Evolutionary conservation across 2,797 vertebrate genomes (phyloP).

Genomic region (Rhincodon typus): DNA sequence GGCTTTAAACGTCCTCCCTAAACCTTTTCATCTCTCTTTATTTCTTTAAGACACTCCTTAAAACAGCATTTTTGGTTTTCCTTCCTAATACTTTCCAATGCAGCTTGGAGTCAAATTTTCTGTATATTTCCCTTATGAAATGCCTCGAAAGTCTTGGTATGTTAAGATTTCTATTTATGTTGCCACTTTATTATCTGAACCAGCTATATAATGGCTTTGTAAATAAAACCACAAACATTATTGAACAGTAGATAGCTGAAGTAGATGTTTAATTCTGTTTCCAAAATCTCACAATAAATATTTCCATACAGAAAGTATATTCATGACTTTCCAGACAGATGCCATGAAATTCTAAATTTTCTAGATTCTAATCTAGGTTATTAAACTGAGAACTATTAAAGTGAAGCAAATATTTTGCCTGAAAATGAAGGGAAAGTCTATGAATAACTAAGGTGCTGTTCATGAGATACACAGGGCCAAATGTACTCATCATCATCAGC

Average conservation of each 20-base stretch:
- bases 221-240: background rate
- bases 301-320: background rate
- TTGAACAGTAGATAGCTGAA: background rate
- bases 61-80: background rate
- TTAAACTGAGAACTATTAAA: background rate
- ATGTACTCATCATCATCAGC: background rate
- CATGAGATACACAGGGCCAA: background rate
- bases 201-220: background rate
- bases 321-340: background rate
- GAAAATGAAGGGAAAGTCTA: background rate
- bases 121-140: background rate
- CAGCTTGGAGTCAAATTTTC: background rate
- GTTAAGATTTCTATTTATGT: background rate
- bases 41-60: background rate
- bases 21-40: background rate
- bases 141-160: background rate
- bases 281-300: background rate
- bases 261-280: constrained; percentile 24
- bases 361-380: constrained; percentile 10
- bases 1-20: background rate
- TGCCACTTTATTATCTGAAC: background rate
- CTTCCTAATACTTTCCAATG: background rate
- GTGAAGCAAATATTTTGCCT: background rate
- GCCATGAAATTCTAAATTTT: background rate
- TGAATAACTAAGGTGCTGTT: constrained; percentile 4